Percentiles rank a stretch among this genome's conserved stretches.
Evolutionary conservation across 2,888 invertebrate species (phyloP).

Genomic region (Microplitis deprimator): DNA sequence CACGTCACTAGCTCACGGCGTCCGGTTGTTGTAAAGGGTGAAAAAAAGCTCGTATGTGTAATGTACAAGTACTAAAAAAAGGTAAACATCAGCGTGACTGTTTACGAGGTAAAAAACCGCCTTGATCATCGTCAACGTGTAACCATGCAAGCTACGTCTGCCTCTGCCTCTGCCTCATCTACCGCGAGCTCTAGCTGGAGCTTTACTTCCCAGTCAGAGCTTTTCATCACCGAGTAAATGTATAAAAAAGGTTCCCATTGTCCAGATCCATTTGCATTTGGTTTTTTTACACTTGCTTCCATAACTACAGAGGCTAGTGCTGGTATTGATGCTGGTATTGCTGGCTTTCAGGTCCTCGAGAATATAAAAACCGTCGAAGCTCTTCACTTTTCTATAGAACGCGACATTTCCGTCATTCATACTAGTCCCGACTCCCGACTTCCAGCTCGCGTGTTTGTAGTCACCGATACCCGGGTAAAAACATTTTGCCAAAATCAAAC

Average conservation of each 20-base stretch:
- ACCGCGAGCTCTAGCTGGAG: too few species aligned
- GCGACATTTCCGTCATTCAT: conserved; percentile 18
- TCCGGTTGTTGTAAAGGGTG: neutral
- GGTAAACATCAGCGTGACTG: neutral
- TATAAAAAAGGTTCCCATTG: conserved; percentile 22
- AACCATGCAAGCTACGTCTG: neutral
- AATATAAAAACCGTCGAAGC: conserved; percentile 28
- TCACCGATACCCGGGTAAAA: too few species aligned
- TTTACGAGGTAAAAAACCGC: neutral
- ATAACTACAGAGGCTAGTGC: neutral
- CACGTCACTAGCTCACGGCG: neutral
- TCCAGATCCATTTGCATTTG: conserved; percentile 33
- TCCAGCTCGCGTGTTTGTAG: too few species aligned
- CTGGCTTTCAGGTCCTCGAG: conserved; percentile 36
- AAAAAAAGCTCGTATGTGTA: neutral
- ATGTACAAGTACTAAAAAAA: neutral
- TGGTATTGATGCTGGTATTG: neutral
- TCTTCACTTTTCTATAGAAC: conserved; percentile 9
- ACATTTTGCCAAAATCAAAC: too few species aligned
- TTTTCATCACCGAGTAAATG: neutral
- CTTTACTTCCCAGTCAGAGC: neutral
- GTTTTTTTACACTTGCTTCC: conserved; percentile 21
- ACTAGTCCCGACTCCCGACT: neutral
- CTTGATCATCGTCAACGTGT: neutral
- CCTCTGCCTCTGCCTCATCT: too few species aligned